Conservation (phyloP, 1,140 invertebrate species). For the Cyclargus thomasi region DNA sequence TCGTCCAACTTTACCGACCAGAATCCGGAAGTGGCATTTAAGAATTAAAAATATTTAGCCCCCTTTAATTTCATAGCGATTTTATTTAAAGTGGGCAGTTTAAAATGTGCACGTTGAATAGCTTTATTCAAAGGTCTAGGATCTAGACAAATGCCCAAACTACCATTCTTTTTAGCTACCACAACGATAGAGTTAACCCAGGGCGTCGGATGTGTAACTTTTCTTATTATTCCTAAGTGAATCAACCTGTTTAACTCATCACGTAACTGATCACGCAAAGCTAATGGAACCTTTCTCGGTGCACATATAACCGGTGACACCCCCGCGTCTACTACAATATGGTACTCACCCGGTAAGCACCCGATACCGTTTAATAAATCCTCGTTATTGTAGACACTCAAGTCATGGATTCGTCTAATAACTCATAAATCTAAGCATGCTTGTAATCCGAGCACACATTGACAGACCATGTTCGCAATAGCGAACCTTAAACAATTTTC, state of each 20-base stretch:
- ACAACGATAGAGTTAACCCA: conserved; percentile 24
- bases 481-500: too few species aligned
- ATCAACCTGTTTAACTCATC: conserved; percentile 28
- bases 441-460: too few species aligned
- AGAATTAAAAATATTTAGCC: not conserved
- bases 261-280: conserved; percentile 24
- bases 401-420: conserved; percentile 21
- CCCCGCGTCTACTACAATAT: conserved; percentile 28
- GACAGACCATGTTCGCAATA: too few species aligned
- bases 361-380: conserved; percentile 34
- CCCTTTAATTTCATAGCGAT: too few species aligned
- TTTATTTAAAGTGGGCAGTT: conserved; percentile 17
- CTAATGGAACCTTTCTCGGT: conserved; percentile 1
- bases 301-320: conserved; percentile 26
- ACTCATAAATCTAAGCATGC: conserved; percentile 16
- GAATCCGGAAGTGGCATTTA: not conserved
- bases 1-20: not conserved
- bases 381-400: conserved; percentile 19
- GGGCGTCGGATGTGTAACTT: conserved; percentile 21
- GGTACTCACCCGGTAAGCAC: conserved; percentile 30
- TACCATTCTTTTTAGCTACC: conserved; percentile 22
- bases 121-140: conserved; percentile 22
- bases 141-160: conserved; percentile 21
- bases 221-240: conserved; percentile 25
- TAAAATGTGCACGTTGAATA: conserved; percentile 19